Conservation (phyloP, 2,797 vertebrate genomes). For the Hypotaenidia okinawae region DNA sequence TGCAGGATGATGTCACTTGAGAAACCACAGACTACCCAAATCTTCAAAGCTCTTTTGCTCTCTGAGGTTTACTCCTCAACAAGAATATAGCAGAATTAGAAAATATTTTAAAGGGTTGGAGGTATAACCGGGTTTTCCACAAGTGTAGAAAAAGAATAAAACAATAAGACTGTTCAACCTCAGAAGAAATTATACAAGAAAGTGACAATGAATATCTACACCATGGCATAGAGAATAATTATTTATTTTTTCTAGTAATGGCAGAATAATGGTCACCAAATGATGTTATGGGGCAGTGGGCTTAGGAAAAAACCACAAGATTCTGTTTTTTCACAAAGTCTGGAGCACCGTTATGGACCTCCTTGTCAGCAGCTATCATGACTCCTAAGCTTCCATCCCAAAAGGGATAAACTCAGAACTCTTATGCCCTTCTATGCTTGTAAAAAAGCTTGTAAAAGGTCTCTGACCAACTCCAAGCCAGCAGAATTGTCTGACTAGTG, state of each 20-base stretch:
- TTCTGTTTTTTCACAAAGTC: neutral
- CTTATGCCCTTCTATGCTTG: neutral
- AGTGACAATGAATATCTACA: neutral
- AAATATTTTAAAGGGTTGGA: neutral
- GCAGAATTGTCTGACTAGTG: neutral
- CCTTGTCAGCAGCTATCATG: neutral
- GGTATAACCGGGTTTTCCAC: neutral
- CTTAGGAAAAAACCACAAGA: neutral
- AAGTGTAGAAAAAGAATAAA: neutral
- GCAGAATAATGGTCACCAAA: neutral
- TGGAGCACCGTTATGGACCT: neutral
- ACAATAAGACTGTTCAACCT: neutral
- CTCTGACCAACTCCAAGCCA: neutral
- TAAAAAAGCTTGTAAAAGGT: neutral
- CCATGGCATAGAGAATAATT: neutral
- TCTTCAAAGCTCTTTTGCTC: neutral
- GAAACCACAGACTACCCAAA: neutral
- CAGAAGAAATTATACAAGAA: neutral
- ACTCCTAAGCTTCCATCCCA: neutral
- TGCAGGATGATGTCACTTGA: neutral
- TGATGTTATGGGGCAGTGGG: neutral
- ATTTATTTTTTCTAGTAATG: neutral
- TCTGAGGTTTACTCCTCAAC: neutral
- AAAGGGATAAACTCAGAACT: neutral
- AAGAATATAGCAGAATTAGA: neutral